These are phyloP conservation scores for Dendronephthya gigantea DNA, from an alignment of 64 coral and sea anemone genomes.

Conservation along the genomic window DNA sequence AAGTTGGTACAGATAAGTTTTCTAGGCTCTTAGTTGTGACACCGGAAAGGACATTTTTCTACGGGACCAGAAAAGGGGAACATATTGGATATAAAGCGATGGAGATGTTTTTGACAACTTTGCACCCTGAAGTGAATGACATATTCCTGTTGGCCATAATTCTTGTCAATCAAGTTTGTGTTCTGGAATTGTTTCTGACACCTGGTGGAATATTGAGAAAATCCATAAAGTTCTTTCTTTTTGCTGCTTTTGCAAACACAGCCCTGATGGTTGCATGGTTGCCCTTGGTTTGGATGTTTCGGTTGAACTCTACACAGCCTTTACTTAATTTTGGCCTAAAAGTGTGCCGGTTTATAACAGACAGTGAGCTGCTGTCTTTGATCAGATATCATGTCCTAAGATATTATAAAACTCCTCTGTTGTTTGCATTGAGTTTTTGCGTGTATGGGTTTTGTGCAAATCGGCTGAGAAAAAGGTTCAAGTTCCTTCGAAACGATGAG, in stretches of 20 bases:
- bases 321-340: slow-evolving; percentile 52
- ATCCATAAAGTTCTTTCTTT: slow-evolving; percentile 48
- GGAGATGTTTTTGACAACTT: slow-evolving; percentile 67
- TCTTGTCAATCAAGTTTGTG: slow-evolving; percentile 58
- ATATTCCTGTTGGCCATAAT: slow-evolving; percentile 58
- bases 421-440: slow-evolving; percentile 44
- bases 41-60: slow-evolving; percentile 66
- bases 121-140: slow-evolving; percentile 95
- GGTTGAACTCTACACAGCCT: slow-evolving; percentile 45
- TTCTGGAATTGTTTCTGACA: slow-evolving; percentile 69
- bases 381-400: slow-evolving; percentile 41
- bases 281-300: slow-evolving; percentile 58
- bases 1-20: slow-evolving; percentile 33
- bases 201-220: slow-evolving; percentile 79
- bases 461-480: slow-evolving; percentile 32
- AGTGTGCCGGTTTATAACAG: slow-evolving; percentile 65
- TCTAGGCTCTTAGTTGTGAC: slow-evolving; percentile 71
- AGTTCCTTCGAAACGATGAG: neutral
- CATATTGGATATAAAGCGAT: slow-evolving; percentile 39
- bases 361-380: slow-evolving; percentile 50
- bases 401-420: slow-evolving; percentile 32
- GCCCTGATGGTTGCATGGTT: slow-evolving; percentile 67
- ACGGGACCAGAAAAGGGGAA: slow-evolving; percentile 71
- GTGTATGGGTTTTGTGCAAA: slow-evolving; percentile 44
- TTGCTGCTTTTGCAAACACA: slow-evolving; percentile 73